phyloP scores from a whole-genome alignment of 2,797 vertebrate species.

The Arctocebus calabarensis region DNA sequence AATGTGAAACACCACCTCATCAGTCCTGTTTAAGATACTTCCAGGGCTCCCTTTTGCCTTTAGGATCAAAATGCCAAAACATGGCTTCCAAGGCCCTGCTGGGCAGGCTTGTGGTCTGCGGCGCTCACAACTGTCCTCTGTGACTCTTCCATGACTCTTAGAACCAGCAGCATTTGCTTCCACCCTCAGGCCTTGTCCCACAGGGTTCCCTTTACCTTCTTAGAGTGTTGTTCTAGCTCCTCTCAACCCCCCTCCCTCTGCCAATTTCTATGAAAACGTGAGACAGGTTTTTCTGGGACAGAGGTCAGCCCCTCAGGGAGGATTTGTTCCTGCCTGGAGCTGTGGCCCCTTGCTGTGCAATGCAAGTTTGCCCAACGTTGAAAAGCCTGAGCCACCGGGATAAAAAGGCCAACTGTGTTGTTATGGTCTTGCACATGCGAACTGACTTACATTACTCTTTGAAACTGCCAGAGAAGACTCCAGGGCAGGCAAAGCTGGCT shows the following conservation, averaged over 20 bases:
- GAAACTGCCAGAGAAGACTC: neutral
- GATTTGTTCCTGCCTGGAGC: conserved; percentile 36
- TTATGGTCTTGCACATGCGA: neutral
- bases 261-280: conserved; percentile 63
- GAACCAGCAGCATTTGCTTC: neutral
- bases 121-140: neutral
- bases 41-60: neutral
- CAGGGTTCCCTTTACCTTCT: neutral
- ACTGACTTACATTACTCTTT: neutral
- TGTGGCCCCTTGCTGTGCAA: neutral
- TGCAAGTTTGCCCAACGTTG: neutral
- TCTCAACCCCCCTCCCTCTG: neutral
- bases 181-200: conserved; percentile 15
- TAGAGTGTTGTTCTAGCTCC: neutral
- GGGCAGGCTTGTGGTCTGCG: neutral
- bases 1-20: neutral
- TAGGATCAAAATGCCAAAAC: neutral
- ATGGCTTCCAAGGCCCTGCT: neutral
- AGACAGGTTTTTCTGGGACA: conserved; percentile 52
- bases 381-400: neutral
- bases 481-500: neutral
- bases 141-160: neutral
- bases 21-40: neutral
- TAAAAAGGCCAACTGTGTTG: neutral
- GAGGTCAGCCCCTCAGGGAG: conserved; percentile 48